Base-by-base conservation (phyloP, 2,888 invertebrate genomes). In the Cyaniris semiargus region DNA sequence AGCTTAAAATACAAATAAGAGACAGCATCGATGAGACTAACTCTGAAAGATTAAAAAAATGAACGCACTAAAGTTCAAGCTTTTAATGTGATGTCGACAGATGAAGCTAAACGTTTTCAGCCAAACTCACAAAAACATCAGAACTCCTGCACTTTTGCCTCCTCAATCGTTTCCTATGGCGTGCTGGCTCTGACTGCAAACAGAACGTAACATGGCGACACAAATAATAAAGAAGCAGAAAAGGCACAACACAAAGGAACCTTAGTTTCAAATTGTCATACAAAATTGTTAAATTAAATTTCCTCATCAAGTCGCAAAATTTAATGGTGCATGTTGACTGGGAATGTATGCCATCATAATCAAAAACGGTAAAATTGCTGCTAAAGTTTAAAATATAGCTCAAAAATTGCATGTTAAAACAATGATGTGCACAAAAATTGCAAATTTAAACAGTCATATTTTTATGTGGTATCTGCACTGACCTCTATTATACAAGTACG, bases 81-180 rank as follows among this genome's bases (percentile, higher is more conserved):
- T 8, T 4, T 66, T 27, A 23, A 60, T 60, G 21, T 60, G 60
- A 60, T 60, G 3, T 10, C 8, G 23, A 60, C 15, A 27, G 27
- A 27, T 27, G 5, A 27, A 27, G 27, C 44, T 72, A 72, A 23
- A 38, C 21, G 72, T 44, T 23, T 72, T 27, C 21, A 44, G 8
- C 27, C 76, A 60, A 76, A 75, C 34, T 74, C 76, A 53, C 79
- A 85, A 85, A 92, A 90, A 94, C 92, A 92, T 93, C 94, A 78
- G 93, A 92, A 84, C 93, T 93, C 85, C 93, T 90, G 90, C 93
- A 93, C 79, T 91, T 93, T 88, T 94, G 93, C 85, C 93, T 88
- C 79, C 90, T 86, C 79, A 93, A 87, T 76, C 91, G 93, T 88
- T 94, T 93, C 86, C 92, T 83, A 85, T 87, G 85, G 44, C 93